Evolutionary conservation across 2,797 vertebrate species (phyloP).

Genomic region (Triplophysa bombifrons): DNA sequence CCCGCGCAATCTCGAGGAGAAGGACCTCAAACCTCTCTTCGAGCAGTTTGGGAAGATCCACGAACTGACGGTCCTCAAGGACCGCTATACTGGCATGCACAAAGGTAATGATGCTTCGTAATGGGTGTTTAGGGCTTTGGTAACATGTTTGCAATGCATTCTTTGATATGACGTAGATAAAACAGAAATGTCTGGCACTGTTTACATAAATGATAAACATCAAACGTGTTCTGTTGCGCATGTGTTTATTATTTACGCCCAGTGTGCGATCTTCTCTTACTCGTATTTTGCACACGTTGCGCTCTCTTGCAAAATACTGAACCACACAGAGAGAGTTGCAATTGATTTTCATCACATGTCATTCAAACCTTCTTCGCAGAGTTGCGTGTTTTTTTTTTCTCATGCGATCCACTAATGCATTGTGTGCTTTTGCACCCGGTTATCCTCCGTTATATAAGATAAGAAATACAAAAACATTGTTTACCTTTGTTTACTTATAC

Average conservation of each 20-base stretch:
- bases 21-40: conserved; percentile 85
- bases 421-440: neutral
- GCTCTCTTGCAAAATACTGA: neutral
- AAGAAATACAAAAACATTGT: neutral
- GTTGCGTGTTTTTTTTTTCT: neutral
- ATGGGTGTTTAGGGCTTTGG: neutral
- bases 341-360: neutral
- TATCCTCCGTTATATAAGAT: neutral
- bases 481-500: neutral
- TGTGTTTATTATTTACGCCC: conserved; percentile 1
- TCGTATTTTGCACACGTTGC: neutral
- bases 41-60: conserved; percentile 87
- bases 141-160: neutral
- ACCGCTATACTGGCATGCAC: conserved; percentile 87
- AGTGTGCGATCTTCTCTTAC: neutral
- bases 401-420: neutral
- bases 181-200: neutral
- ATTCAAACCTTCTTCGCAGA: neutral
- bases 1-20: conserved; percentile 86
- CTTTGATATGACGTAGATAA: neutral
- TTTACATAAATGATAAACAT: neutral
- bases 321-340: conserved; percentile 5
- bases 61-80: conserved; percentile 86
- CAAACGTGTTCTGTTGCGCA: conserved; percentile 1
- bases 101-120: conserved; percentile 73